These are phyloP conservation scores for Bothrops jararaca DNA, from an alignment of 2,113 vertebrate genomes.

Conservation along the genomic window DNA sequence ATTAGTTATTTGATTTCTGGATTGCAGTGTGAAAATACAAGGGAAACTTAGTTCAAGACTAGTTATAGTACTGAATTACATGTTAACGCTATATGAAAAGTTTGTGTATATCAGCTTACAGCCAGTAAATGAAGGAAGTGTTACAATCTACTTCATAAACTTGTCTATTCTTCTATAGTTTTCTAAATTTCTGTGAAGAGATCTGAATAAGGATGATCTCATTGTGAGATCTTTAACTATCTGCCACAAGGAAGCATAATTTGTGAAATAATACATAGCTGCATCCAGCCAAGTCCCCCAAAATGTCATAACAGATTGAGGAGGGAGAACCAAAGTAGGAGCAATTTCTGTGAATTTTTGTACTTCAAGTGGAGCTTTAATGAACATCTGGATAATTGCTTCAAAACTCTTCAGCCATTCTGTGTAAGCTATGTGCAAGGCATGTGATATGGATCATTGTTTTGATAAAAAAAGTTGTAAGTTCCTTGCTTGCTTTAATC, in stretches of 20 bases:
- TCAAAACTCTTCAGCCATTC: background rate
- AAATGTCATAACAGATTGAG: background rate
- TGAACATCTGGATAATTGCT: background rate
- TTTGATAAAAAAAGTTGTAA: background rate
- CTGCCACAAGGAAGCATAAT: background rate
- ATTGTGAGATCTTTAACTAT: background rate
- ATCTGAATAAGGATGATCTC: background rate
- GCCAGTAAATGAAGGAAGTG: background rate
- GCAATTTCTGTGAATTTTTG: background rate
- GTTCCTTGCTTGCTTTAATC: background rate
- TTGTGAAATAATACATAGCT: background rate
- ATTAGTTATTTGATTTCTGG: background rate
- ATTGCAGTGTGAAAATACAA: background rate
- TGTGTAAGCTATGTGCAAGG: background rate
- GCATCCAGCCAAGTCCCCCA: background rate
- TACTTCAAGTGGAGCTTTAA: background rate
- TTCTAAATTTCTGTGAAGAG: background rate
- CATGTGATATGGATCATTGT: background rate
- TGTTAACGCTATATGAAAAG: background rate
- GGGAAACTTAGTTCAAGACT: background rate
- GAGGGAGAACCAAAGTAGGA: background rate
- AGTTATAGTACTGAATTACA: background rate
- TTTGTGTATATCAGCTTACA: background rate
- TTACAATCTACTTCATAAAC: background rate
- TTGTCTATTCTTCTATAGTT: background rate